phyloP scores from a whole-genome alignment of 2,797 vertebrate genomes.

The Champsocephalus gunnari region DNA sequence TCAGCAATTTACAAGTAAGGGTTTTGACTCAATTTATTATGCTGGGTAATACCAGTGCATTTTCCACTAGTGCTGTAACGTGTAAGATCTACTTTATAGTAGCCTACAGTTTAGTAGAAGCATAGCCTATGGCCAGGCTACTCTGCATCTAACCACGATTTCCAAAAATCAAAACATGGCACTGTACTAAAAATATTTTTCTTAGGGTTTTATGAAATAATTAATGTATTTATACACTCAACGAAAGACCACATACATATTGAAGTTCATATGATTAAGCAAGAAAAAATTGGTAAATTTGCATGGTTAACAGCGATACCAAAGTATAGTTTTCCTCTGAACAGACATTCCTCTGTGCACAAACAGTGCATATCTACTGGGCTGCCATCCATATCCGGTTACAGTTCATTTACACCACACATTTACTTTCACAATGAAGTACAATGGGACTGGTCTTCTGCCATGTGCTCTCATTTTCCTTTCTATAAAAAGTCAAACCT shows the following conservation, averaged over 20 bases:
- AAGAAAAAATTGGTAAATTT: constrained; percentile 41
- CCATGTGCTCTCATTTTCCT: constrained; percentile 1
- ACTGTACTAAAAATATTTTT: constrained; percentile 36
- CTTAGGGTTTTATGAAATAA: constrained; percentile 60
- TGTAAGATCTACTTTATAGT: constrained; percentile 23
- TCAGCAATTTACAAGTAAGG: constrained; percentile 44
- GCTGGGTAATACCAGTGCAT: constrained; percentile 33
- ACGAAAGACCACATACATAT: constrained; percentile 55
- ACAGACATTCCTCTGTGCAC: constrained; percentile 64
- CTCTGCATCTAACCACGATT: constrained; percentile 53
- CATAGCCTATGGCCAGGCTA: constrained; percentile 6
- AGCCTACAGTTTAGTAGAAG: background rate
- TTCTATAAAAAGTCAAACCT: constrained; percentile 48
- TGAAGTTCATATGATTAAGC: constrained; percentile 49
- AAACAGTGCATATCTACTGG: constrained; percentile 60
- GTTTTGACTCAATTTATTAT: constrained; percentile 25
- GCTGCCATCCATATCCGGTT: constrained; percentile 50
- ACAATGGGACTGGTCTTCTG: constrained; percentile 58
- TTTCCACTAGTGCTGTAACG: constrained; percentile 10
- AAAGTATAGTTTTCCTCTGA: constrained; percentile 63
- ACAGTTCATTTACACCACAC: constrained; percentile 72
- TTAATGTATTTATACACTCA: constrained; percentile 70
- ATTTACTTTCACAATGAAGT: constrained; percentile 65
- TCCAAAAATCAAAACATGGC: constrained; percentile 62
- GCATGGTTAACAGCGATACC: constrained; percentile 48